Percentiles rank a stretch among this genome's conserved stretches.
These are phyloP conservation scores for Delia radicum DNA, from an alignment of 1,140 invertebrate species.

Conservation along the genomic window DNA sequence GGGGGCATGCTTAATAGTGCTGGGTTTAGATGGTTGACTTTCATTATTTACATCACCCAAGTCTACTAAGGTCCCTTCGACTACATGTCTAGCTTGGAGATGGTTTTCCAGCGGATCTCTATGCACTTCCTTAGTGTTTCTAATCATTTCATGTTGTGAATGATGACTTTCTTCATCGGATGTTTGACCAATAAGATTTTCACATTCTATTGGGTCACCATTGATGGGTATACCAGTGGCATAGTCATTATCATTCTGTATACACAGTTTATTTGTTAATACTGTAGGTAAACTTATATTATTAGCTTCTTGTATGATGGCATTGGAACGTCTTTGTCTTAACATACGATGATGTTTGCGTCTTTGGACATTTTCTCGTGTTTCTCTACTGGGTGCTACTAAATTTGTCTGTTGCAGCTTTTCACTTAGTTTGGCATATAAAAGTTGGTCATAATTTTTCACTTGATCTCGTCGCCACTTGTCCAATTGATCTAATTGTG, in stretches of 20 bases:
- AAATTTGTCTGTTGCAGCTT: constrained; percentile 43
- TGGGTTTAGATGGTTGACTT: neutral
- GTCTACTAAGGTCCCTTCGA: neutral
- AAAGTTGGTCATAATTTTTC: constrained; percentile 51
- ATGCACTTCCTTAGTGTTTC: no score
- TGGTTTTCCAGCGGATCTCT: neutral
- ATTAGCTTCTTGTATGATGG: neutral
- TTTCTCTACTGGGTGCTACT: neutral
- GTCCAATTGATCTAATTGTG: constrained; percentile 29
- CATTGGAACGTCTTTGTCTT: constrained; percentile 30
- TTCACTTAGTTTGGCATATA: constrained; percentile 51
- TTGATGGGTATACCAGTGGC: constrained; percentile 35
- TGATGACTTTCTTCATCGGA: constrained; percentile 43
- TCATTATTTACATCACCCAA: neutral
- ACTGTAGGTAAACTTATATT: neutral
- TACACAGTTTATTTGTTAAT: neutral
- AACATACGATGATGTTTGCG: constrained; percentile 40
- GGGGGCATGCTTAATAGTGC: neutral
- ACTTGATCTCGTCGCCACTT: constrained; percentile 36
- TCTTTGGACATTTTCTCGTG: constrained; percentile 26
- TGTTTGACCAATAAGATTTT: constrained; percentile 42
- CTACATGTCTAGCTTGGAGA: neutral
- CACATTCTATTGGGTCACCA: constrained; percentile 49
- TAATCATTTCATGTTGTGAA: neutral
- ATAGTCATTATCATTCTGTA: neutral